Conservation (phyloP, 1,140 invertebrate genomes). For the Pinna nobilis region DNA sequence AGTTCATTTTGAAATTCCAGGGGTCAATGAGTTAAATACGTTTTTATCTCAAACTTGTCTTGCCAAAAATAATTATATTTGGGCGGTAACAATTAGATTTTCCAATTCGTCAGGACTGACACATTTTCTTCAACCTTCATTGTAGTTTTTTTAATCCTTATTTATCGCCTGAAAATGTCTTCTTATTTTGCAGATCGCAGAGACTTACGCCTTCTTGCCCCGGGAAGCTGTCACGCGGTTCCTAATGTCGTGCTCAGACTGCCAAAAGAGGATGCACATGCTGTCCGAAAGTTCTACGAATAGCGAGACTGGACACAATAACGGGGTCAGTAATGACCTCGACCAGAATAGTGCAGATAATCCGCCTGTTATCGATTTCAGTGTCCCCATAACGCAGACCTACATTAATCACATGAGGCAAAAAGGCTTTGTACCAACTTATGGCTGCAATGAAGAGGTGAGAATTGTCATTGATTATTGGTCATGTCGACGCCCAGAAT, state of each 20-base stretch:
- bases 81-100: too few species aligned
- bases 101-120: too few species aligned
- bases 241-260: constrained; percentile 93
- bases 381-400: constrained; percentile 89
- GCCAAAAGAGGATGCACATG: constrained; percentile 89
- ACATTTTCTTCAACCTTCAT: too few species aligned
- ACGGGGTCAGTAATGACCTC: constrained; percentile 16
- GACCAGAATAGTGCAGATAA: constrained; percentile 24
- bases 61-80: too few species aligned
- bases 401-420: constrained; percentile 83
- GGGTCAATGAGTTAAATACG: too few species aligned
- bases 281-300: constrained; percentile 33
- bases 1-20: too few species aligned
- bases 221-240: constrained; percentile 96
- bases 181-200: constrained; percentile 86
- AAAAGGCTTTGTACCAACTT: constrained; percentile 47
- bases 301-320: constrained; percentile 51
- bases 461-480: too few species aligned
- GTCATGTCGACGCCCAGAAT: too few species aligned
- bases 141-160: too few species aligned
- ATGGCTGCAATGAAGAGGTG: constrained; percentile 55
- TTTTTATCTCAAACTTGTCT: too few species aligned
- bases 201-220: constrained; percentile 95
- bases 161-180: too few species aligned
- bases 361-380: constrained; percentile 81